A percentile compares a stretch with the other conserved stretches of the same genome.
Conservation (phyloP, 2,113 vertebrate species). For the Mystacornis crossleyi region DNA sequence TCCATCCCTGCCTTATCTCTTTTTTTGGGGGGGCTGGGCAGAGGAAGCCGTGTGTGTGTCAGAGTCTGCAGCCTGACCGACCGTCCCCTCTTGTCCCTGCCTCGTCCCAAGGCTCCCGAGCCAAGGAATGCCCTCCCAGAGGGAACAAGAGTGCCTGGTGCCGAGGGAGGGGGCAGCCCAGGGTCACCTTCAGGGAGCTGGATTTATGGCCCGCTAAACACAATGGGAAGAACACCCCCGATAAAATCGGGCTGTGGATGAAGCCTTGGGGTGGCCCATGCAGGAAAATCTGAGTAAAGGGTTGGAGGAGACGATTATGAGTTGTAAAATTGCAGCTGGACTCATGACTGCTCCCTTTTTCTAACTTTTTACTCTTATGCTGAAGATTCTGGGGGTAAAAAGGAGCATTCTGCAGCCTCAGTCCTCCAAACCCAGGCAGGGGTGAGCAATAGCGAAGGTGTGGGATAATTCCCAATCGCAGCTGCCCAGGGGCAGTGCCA, state of each 20-base stretch:
- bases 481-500: background rate
- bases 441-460: background rate
- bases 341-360: accelerated
- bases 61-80: background rate
- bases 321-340: background rate
- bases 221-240: background rate
- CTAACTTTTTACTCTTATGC: background rate
- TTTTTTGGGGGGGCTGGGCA: background rate
- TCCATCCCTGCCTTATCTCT: background rate
- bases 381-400: background rate
- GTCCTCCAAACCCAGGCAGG: background rate
- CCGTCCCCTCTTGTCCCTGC: background rate
- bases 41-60: background rate
- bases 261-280: background rate
- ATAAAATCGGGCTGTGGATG: background rate
- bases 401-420: background rate
- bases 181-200: background rate
- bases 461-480: background rate
- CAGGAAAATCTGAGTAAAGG: background rate
- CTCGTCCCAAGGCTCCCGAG: background rate
- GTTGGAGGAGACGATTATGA: background rate
- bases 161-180: background rate
- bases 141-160: background rate
- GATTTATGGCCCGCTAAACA: background rate
- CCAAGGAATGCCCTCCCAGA: background rate